Percentiles rank a stretch among this genome's conserved stretches.
phyloP scores from a whole-genome alignment of 2,888 invertebrate species.

The Rapana venosa region DNA sequence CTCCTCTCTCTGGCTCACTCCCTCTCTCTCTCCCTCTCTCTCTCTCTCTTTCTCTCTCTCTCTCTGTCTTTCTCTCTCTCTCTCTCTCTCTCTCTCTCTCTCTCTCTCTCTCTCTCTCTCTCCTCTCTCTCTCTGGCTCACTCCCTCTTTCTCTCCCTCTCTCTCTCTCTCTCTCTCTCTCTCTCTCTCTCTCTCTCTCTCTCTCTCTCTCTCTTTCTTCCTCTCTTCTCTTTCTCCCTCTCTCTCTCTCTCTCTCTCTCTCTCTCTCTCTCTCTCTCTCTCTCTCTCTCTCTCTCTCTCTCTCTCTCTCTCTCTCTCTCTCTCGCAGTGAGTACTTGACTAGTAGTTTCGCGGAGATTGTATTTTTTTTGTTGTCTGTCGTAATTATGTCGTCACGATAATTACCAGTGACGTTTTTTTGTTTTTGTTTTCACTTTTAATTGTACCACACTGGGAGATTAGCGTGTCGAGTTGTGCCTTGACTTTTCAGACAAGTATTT shows the following conservation, averaged over 20 bases:
- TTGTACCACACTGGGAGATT: too few species aligned
- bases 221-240: background rate
- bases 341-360: too few species aligned
- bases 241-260: conserved; percentile 30
- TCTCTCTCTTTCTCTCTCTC: background rate
- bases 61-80: background rate
- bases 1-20: too few species aligned
- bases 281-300: background rate
- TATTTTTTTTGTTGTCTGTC: too few species aligned
- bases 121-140: too few species aligned
- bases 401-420: too few species aligned
- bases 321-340: too few species aligned
- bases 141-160: background rate
- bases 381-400: too few species aligned
- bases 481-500: too few species aligned
- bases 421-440: too few species aligned
- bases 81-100: background rate
- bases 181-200: background rate
- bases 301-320: too few species aligned
- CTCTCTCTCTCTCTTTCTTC: background rate
- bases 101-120: background rate
- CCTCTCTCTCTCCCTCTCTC: conserved; percentile 26
- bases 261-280: conserved; percentile 30
- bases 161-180: background rate
- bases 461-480: too few species aligned